Evolutionary conservation across 2,797 vertebrate genomes (phyloP), one percentile per base, ranked within the genome.

Genomic region (Crypturellus tataupa): DNA sequence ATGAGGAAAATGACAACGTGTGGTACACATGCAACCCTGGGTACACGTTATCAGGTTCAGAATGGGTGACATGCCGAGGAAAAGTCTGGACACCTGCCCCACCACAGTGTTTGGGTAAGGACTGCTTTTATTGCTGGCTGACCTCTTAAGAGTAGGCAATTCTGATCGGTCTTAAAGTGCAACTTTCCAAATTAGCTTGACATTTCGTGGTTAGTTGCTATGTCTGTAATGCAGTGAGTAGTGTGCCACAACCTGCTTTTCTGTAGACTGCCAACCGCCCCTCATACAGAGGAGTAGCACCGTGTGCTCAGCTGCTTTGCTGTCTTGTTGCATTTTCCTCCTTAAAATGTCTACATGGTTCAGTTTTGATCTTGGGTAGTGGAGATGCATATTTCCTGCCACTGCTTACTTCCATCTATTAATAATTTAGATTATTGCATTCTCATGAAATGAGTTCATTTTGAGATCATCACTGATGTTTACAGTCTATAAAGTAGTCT

Each of bases 91-190:
- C 63, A 46, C 49, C 65, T 72, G 18, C 9, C 16, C 56, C 59
- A 19, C 92, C 87, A 20, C 10, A 46, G 20, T 93, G 92, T 58
- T 80, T 90, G 19, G 63, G 87, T 90, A 64, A 90, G 82, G 51
- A 39, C 42, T 25, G 19, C 29, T 42, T 37, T 20, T 42, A 12
- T 27, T 67, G 27, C 44, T 29, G 31, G 8, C 20, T 59, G 44
- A 76, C 44, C 59, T 67, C 31, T 25, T 42, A 42, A 25, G 24
- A 6, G 15, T 35, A 49, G 71, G 31, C 10, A 60, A 33, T 29
- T 39, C 47, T 58, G 33, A 33, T 58, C 0, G 9, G 58, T 84
- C 60, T 73, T 64, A 14, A 56, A 55, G 6, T 46, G 25, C 49
- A 23, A 83, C n/a, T 73, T 73, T 56, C 21, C 27, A 42, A n/a